Evolutionary conservation across 2,113 vertebrate species (phyloP).

Genomic region (Aleadryas rufinucha): DNA sequence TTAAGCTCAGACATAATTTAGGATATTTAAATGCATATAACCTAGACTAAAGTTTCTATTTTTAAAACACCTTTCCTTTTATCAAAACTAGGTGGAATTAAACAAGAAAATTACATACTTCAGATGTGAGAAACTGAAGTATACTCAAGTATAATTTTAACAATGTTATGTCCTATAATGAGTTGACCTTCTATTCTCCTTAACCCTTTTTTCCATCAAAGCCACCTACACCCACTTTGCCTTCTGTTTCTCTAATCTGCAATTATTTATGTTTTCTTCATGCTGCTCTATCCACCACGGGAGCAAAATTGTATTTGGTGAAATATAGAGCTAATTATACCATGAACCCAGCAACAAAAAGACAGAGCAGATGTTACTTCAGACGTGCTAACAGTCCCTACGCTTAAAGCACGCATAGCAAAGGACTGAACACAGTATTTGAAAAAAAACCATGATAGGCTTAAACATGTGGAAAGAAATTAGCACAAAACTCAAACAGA

Average conservation of each 20-base stretch:
- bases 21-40: not conserved
- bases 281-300: slow-evolving; percentile 77
- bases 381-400: slow-evolving; percentile 76
- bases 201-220: slow-evolving; percentile 80
- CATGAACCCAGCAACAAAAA: slow-evolving; percentile 82
- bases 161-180: slow-evolving; percentile 62
- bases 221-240: slow-evolving; percentile 79
- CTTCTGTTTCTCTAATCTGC: slow-evolving; percentile 86
- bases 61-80: not conserved
- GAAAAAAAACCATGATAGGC: slow-evolving; percentile 66
- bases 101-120: slow-evolving; percentile 47
- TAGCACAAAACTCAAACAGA: slow-evolving; percentile 67
- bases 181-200: slow-evolving; percentile 80
- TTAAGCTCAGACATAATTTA: not conserved
- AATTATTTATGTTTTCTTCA: slow-evolving; percentile 86
- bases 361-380: slow-evolving; percentile 84
- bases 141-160: slow-evolving; percentile 61
- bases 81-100: slow-evolving; percentile 1
- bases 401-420: slow-evolving; percentile 69
- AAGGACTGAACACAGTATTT: slow-evolving; percentile 52
- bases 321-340: slow-evolving; percentile 86
- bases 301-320: slow-evolving; percentile 83
- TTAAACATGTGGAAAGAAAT: slow-evolving; percentile 75
- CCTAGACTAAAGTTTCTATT: not conserved
- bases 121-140: slow-evolving; percentile 41